Evolutionary conservation across 2,888 invertebrate genomes (phyloP).

Genomic region (Gnatocerus cornutus): DNA sequence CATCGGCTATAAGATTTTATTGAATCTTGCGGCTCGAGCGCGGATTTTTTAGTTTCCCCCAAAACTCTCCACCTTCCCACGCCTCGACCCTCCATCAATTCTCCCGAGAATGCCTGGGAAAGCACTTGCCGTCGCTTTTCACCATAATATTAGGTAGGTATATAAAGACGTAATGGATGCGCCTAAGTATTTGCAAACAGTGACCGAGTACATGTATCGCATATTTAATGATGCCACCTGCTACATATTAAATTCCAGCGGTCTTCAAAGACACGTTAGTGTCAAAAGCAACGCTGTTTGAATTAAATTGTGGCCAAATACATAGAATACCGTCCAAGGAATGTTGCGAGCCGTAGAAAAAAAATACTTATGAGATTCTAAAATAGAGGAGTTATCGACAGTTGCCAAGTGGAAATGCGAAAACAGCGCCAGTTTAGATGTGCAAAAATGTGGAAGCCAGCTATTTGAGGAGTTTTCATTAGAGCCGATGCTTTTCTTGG

Average conservation of each 20-base stretch:
- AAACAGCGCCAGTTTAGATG: background rate
- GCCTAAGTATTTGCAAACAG: slow-evolving; percentile 55
- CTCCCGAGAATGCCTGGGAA: slow-evolving; percentile 9
- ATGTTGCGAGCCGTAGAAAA: slow-evolving; percentile 22
- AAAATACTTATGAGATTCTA: slow-evolving; percentile 20
- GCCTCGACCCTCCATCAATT: background rate
- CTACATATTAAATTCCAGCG: slow-evolving; percentile 59
- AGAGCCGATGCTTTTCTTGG: too few species aligned
- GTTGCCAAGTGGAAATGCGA: slow-evolving; percentile 13
- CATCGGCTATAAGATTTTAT: too few species aligned
- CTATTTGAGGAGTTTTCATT: background rate
- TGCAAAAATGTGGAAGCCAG: background rate
- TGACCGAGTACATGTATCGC: slow-evolving; percentile 60
- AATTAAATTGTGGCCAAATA: slow-evolving; percentile 49
- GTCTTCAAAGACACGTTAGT: slow-evolving; percentile 47
- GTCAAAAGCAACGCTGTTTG: slow-evolving; percentile 42
- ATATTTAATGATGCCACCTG: slow-evolving; percentile 64
- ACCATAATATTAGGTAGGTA: slow-evolving; percentile 26
- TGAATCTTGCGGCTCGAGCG: too few species aligned
- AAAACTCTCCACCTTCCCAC: slow-evolving; percentile 1
- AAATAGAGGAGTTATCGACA: slow-evolving; percentile 17
- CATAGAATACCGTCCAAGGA: slow-evolving; percentile 32
- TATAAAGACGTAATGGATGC: slow-evolving; percentile 55
- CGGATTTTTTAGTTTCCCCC: background rate
- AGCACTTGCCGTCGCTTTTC: slow-evolving; percentile 17